These are phyloP conservation scores for Oryzias dopingdopingensis DNA, from an alignment of 2,797 vertebrate genomes.

Conservation along the genomic window DNA sequence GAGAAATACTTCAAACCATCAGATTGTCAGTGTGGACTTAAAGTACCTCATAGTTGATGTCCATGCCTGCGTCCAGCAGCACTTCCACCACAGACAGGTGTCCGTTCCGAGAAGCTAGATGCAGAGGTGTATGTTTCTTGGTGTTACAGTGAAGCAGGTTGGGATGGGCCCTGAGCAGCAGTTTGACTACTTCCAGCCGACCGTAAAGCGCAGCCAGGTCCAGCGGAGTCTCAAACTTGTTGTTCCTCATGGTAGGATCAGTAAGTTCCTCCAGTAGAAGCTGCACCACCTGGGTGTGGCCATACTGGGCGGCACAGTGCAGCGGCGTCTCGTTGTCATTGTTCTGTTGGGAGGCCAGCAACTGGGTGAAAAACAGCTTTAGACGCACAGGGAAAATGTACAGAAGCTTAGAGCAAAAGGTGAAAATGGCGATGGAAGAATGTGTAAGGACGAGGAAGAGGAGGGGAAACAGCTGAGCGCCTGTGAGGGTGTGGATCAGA, in stretches of 20 bases:
- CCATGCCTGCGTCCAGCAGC: conserved; percentile 93
- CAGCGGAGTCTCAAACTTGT: conserved; percentile 95
- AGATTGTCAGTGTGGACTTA: no score
- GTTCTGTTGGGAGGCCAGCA: conserved; percentile 78
- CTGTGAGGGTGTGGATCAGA: conserved; percentile 22
- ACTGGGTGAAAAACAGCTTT: conserved; percentile 22
- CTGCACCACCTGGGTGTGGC: conserved; percentile 91
- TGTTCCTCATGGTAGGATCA: conserved; percentile 98
- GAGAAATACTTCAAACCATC: conserved; percentile 26
- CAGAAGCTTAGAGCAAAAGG: neutral
- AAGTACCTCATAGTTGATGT: conserved; percentile 94
- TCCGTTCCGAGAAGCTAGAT: conserved; percentile 93
- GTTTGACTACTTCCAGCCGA: conserved; percentile 95
- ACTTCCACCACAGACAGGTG: conserved; percentile 91
- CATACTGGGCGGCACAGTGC: conserved; percentile 96
- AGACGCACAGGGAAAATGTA: neutral
- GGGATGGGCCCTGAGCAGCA: conserved; percentile 92
- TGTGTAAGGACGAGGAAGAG: conserved; percentile 18
- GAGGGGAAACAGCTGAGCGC: conserved; percentile 10
- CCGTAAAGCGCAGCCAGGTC: conserved; percentile 95
- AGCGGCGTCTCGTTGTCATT: conserved; percentile 97
- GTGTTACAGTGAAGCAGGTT: conserved; percentile 94
- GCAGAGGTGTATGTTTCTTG: conserved; percentile 94
- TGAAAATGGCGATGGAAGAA: conserved; percentile 3
- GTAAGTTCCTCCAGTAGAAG: conserved; percentile 96